These are phyloP conservation scores for Lamproptera curius DNA, from an alignment of 2,888 invertebrate genomes.

Conservation along the genomic window DNA sequence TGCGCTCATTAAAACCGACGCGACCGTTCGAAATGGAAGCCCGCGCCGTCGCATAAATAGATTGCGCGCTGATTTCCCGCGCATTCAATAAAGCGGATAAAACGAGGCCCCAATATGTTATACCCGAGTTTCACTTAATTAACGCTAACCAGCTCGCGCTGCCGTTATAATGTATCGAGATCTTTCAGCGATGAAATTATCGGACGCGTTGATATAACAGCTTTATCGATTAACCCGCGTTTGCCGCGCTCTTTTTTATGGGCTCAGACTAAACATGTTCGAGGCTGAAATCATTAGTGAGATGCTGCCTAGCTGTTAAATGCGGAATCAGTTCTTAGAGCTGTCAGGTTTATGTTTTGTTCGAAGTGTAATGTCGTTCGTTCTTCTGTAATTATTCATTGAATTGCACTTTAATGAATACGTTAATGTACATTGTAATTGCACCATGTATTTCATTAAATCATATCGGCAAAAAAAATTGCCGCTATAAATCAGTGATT, in stretches of 20 bases:
- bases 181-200: conserved; percentile 52
- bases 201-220: conserved; percentile 39
- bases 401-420: too few species aligned
- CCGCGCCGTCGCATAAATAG: conserved; percentile 1
- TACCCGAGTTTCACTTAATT: conserved; percentile 18
- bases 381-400: too few species aligned
- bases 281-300: conserved; percentile 23
- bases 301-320: conserved; percentile 7
- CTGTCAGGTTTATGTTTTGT: background rate
- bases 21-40: background rate
- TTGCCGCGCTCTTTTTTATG: conserved; percentile 25
- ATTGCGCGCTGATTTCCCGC: background rate
- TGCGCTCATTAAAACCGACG: background rate
- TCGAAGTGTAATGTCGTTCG: too few species aligned
- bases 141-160: conserved; percentile 15
- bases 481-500: too few species aligned
- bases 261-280: background rate
- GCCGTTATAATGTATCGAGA: conserved; percentile 42
- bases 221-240: conserved; percentile 43
- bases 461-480: too few species aligned
- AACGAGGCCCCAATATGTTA: conserved; percentile 13
- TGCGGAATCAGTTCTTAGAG: conserved; percentile 3
- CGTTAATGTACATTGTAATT: too few species aligned
- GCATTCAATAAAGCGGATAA: conserved; percentile 11
- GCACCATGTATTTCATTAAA: too few species aligned